Conservation (phyloP, 2,797 vertebrate species). For the Bradypodion pumilum region DNA sequence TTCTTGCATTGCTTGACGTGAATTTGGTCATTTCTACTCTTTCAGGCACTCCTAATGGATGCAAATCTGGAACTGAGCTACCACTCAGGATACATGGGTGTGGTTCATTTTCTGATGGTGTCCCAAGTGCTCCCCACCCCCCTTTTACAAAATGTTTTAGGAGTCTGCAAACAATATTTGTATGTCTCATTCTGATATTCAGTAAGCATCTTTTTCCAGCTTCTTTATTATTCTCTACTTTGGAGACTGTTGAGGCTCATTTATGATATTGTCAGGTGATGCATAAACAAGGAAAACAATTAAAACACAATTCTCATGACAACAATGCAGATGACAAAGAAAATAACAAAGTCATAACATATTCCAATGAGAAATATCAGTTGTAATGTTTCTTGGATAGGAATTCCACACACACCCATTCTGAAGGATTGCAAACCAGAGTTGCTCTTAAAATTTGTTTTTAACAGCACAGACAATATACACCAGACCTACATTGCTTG, state of each 20-base stretch:
- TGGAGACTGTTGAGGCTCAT: background rate
- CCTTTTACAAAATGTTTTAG: background rate
- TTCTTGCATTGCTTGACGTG: background rate
- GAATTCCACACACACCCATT: background rate
- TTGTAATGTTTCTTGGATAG: background rate
- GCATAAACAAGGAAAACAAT: constrained; percentile 14
- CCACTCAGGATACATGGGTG: background rate
- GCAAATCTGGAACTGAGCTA: background rate
- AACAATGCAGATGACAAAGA: background rate
- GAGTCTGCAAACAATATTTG: background rate
- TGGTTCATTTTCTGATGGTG: background rate
- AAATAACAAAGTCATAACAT: background rate
- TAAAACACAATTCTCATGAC: constrained; percentile 19
- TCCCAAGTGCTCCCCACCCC: background rate
- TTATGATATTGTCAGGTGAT: background rate
- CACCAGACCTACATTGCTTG: background rate
- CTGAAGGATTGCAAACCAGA: background rate
- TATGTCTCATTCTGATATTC: background rate
- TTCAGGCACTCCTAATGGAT: background rate
- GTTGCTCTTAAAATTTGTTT: background rate
- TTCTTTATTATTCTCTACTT: background rate
- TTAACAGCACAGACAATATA: background rate
- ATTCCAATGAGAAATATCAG: background rate
- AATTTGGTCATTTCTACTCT: background rate
- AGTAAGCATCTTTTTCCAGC: background rate